phyloP scores from a whole-genome alignment of 2,797 vertebrate species.

The Sebastes itinus region DNA sequence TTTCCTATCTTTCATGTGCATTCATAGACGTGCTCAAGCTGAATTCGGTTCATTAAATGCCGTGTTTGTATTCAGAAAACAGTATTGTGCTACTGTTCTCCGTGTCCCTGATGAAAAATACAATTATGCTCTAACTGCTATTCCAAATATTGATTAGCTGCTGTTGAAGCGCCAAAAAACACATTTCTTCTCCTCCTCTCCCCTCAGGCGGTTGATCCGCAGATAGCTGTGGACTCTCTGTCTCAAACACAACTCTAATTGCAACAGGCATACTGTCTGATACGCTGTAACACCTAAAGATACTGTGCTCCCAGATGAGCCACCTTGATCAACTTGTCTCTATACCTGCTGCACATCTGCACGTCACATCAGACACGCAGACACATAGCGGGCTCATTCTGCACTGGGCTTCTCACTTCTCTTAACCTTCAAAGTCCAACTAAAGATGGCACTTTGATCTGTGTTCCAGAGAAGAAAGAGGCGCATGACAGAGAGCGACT shows the following conservation, averaged over 20 bases:
- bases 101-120: slow-evolving; percentile 28
- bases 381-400: slow-evolving; percentile 12
- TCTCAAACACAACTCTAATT: slow-evolving; percentile 53
- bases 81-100: slow-evolving; percentile 2
- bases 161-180: slow-evolving; percentile 37
- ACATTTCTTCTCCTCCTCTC: slow-evolving; percentile 5
- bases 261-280: slow-evolving; percentile 51
- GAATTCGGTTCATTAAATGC: slow-evolving; percentile 20
- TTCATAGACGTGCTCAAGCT: slow-evolving; percentile 1
- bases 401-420: slow-evolving; percentile 47
- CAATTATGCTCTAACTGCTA: slow-evolving; percentile 25
- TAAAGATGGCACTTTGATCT: slow-evolving; percentile 78
- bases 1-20: neutral
- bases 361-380: slow-evolving; percentile 19
- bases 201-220: slow-evolving; percentile 42
- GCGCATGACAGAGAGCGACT: slow-evolving; percentile 72
- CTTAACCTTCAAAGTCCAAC: slow-evolving; percentile 79
- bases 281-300: slow-evolving; percentile 46
- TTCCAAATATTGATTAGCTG: slow-evolving; percentile 48
- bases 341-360: slow-evolving; percentile 11
- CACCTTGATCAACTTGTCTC: slow-evolving; percentile 53
- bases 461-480: slow-evolving; percentile 70
- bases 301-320: slow-evolving; percentile 33
- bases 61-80: slow-evolving; percentile 40
- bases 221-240: slow-evolving; percentile 13